Evolutionary conservation across 1,140 invertebrate genomes (phyloP), one percentile per base, ranked within the genome.

Genomic region (Hycleus phaleratus): DNA sequence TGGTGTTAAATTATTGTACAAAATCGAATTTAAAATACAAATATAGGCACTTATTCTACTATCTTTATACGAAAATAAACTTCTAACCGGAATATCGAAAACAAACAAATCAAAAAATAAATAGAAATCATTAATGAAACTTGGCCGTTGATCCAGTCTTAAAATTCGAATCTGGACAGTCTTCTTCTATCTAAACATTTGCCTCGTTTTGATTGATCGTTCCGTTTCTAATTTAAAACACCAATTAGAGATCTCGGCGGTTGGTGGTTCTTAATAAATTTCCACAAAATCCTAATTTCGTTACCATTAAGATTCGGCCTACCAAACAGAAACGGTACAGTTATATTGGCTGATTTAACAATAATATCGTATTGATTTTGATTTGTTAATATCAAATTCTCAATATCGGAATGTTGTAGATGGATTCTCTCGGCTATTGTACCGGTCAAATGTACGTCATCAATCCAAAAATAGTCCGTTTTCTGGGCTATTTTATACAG

Each of bases 381-480:
- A 9, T 43, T 25, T 6, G 60, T 43, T 53, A 71, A 69, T 70
- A 78, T 43, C 55, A 73, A 57, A 32, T 52, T 50, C 10, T 51
- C 43, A 74, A 70, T 57, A 43, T 70, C 58, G 9, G 80, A 80
- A 55, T 82, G 78, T 10, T 77, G 76, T 26, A 84, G 68, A 68
- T 82, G 82, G 7, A 81, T 74, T 68, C 79, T 78, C 61, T 79
- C 71, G 2, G 84, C 81, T 52, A 90, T 69, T 6, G 82, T 83
- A 26, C 90, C 90, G 1, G 89, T 91, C 12, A 92, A 77, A 63
- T 86, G 83, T 8, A 91, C 87, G 74, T 92, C 90, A 70, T 93
- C 90, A 46, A 92, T 88, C 90, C 90, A 93, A 76, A 93, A 91
- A 71, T 59, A 66, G 2, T 55, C 42, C 0, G 62, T 32, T 32